Percentiles rank a stretch among this genome's conserved stretches.
Conservation (phyloP, 2,113 vertebrate species). For the Solenodon paradoxus region DNA sequence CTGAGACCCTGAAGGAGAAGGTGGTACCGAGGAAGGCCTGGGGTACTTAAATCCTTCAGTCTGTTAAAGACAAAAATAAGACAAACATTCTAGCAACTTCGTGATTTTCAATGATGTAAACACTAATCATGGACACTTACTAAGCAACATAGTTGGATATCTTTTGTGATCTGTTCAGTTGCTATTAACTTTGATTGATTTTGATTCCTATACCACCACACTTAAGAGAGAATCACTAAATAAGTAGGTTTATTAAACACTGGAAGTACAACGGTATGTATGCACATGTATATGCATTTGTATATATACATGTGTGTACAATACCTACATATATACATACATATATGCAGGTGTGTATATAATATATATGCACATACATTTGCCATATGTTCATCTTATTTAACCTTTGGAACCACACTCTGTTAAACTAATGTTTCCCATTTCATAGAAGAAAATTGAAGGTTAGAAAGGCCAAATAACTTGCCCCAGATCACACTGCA, state of each 20-base stretch:
- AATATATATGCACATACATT: too few species aligned
- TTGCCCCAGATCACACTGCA: neutral
- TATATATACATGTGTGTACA: too few species aligned
- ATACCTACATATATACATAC: too few species aligned
- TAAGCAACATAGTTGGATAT: neutral
- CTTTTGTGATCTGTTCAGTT: neutral
- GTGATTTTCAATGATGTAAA: neutral
- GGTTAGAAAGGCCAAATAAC: neutral
- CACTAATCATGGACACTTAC: neutral
- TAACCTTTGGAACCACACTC: neutral
- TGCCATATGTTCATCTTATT: neutral
- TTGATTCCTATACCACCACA: neutral
- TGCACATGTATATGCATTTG: too few species aligned
- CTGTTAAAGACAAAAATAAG: conserved; percentile 79
- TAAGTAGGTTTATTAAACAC: neutral
- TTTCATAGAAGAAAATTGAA: neutral
- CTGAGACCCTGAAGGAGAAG: conserved; percentile 92
- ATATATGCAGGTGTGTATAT: too few species aligned
- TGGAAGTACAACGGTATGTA: too few species aligned
- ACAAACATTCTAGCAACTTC: neutral
- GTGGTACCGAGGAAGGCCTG: conserved; percentile 92
- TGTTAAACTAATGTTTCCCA: neutral
- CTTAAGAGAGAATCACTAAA: neutral
- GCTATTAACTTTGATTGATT: neutral
- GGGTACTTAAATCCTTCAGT: conserved; percentile 93